Evolutionary conservation across 2,113 vertebrate species (phyloP).

Genomic region (Apistogramma diplotaenia): DNA sequence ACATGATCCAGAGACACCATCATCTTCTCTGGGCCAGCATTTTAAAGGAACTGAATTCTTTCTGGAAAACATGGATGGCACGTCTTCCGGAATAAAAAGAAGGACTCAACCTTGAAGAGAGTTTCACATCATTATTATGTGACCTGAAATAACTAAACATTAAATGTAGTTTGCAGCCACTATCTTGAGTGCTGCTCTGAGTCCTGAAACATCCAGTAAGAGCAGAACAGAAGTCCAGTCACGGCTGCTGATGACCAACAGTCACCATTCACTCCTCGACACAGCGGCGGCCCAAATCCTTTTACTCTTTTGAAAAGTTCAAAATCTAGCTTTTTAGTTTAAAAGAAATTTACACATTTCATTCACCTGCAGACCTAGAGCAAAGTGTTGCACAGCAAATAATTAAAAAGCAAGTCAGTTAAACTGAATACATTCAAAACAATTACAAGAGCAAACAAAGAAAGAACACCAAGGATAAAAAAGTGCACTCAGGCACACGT

Average conservation of each 20-base stretch:
- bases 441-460: not conserved
- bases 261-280: not conserved
- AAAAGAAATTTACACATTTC: not conserved
- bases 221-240: not conserved
- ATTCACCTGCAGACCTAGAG: not conserved
- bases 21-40: no score
- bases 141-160: not conserved
- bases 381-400: not conserved
- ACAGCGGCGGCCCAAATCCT: not conserved
- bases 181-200: not conserved
- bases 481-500: not conserved
- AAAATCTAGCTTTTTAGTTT: not conserved
- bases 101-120: no score
- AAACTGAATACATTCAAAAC: not conserved
- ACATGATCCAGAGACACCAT: no score
- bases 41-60: no score
- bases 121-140: not conserved
- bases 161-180: not conserved
- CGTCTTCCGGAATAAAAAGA: no score
- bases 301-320: not conserved
- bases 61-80: no score
- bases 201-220: not conserved
- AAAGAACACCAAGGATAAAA: not conserved
- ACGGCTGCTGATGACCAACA: not conserved
- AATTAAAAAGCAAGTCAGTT: not conserved